These are phyloP conservation scores for Dermatemys mawii DNA, from an alignment of 2,113 vertebrate genomes.

Conservation along the genomic window DNA sequence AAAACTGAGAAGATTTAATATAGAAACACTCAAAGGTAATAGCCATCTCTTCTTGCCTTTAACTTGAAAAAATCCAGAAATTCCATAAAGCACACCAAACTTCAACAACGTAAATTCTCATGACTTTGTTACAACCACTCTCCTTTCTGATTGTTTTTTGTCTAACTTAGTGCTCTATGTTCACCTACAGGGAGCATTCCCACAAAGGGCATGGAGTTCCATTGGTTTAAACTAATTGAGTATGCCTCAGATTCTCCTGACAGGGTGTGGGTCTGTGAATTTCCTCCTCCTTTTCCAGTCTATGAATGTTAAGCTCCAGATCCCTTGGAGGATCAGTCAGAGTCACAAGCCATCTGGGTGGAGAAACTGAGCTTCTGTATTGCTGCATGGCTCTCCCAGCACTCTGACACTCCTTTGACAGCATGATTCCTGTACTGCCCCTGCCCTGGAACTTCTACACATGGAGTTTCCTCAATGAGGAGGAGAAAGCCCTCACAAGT, in stretches of 20 bases:
- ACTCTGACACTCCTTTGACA: neutral
- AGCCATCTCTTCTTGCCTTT: neutral
- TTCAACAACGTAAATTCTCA: neutral
- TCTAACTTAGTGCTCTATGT: neutral
- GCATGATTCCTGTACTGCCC: neutral
- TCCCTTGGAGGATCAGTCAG: neutral
- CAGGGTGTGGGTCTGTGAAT: neutral
- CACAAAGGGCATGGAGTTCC: neutral
- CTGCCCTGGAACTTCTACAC: neutral
- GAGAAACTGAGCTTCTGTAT: neutral
- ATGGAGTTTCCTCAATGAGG: neutral
- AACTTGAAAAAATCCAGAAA: neutral
- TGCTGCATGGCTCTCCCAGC: neutral
- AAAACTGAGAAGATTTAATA: neutral
- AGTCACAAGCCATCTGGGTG: neutral
- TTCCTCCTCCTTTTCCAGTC: neutral
- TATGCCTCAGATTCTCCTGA: neutral
- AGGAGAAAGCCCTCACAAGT: fast-evolving
- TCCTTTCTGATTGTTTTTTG: neutral
- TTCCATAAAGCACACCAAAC: neutral
- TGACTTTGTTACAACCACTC: neutral
- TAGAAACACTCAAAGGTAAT: neutral
- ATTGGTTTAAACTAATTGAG: neutral
- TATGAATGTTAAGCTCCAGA: neutral
- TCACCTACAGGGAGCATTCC: neutral